These are phyloP conservation scores for Enteromius anoplus DNA, from an alignment of 2,797 vertebrate species.

Conservation along the genomic window DNA sequence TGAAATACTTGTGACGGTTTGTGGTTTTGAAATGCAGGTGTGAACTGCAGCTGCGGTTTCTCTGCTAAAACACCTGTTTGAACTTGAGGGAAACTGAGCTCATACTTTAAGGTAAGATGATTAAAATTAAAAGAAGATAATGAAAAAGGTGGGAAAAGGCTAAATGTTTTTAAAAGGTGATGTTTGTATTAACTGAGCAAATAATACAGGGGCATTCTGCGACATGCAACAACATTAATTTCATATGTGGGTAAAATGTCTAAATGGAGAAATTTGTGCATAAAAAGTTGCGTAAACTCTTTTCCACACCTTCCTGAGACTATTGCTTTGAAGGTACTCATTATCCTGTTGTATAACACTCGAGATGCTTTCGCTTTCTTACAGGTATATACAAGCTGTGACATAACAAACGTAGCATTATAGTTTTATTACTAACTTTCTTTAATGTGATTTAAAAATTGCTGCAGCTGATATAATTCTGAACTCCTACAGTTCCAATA, in stretches of 20 bases:
- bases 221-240: neutral
- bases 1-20: constrained; percentile 4
- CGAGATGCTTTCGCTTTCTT: neutral
- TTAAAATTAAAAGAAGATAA: neutral
- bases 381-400: neutral
- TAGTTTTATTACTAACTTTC: neutral
- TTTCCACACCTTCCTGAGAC: neutral
- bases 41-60: neutral
- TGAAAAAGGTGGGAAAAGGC: neutral
- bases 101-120: neutral
- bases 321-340: neutral
- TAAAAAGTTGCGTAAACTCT: too few species aligned
- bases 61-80: neutral
- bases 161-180: neutral
- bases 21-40: constrained; percentile 21
- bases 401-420: neutral
- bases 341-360: neutral
- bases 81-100: neutral
- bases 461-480: neutral
- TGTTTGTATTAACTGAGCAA: neutral
- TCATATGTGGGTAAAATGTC: neutral
- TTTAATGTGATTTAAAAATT: neutral
- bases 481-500: neutral
- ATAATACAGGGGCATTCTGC: neutral
- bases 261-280: neutral